These are phyloP conservation scores for Ridgeia piscesae DNA, from an alignment of 1,140 invertebrate genomes.

Conservation along the genomic window DNA sequence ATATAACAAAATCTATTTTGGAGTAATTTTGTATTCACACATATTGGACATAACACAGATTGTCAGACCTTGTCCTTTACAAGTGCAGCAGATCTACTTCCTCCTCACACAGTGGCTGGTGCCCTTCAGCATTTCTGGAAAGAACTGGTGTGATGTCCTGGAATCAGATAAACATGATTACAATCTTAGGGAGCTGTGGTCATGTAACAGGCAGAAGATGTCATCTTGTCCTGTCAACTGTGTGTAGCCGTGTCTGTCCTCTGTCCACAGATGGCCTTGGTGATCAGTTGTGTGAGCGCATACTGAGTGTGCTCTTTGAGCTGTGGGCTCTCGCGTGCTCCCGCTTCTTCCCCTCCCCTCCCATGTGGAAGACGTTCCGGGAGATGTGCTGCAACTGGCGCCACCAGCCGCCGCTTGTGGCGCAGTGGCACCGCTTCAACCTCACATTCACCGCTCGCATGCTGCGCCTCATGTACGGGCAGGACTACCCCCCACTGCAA, in stretches of 20 bases:
- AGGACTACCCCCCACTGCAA: conserved; percentile 60
- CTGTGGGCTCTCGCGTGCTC: conserved; percentile 92
- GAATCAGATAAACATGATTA: too few relatives aligned
- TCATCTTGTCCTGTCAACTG: not conserved
- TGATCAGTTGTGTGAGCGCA: conserved; percentile 90
- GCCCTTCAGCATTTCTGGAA: too few relatives aligned
- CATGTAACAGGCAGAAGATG: too few relatives aligned
- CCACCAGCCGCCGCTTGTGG: conserved; percentile 85
- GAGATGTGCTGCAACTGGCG: conserved; percentile 91
- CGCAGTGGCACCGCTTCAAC: conserved; percentile 92
- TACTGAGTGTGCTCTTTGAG: conserved; percentile 88
- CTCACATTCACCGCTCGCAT: conserved; percentile 82
- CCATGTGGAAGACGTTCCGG: conserved; percentile 92
- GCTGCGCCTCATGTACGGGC: conserved; percentile 85
- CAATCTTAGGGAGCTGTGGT: too few relatives aligned
- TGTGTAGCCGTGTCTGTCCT: conserved; percentile 1
- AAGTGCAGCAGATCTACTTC: too few relatives aligned
- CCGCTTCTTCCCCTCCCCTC: conserved; percentile 87
- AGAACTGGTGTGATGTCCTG: too few relatives aligned
- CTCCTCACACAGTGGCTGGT: too few relatives aligned
- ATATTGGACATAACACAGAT: too few relatives aligned
- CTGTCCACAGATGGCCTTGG: conserved; percentile 77
- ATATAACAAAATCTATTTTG: too few relatives aligned
- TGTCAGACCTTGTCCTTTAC: too few relatives aligned
- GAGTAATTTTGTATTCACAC: too few relatives aligned